Base-by-base conservation (phyloP, 2,888 invertebrate genomes). In the Theodoxus fluviatilis region DNA sequence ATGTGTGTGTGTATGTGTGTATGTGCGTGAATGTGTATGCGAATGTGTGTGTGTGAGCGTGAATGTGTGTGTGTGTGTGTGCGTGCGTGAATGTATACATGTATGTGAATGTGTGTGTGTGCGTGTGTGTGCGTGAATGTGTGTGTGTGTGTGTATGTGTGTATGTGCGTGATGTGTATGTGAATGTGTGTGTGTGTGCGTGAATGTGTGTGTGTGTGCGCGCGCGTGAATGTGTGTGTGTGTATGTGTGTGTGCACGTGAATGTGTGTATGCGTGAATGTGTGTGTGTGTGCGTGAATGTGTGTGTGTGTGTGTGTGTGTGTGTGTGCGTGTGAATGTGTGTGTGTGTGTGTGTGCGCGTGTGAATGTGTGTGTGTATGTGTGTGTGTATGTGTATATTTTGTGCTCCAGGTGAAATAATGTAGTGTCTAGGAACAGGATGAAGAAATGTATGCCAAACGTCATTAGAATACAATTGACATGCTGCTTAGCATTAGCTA, bases 281-380 rank as follows among this genome's bases (percentile, higher is more conserved):
- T 43, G 28, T 22, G 65, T 43, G 65, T 25, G 65, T 43, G 40
- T 40, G 65, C 31, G 47, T 28, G 65, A 28, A 31, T 61, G 61
- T 61, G 61, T 31, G 61, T 28, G 61, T 61, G 61, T 61, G 33
- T 31, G 61, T 61, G 25, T 15, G 61, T 61, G 33, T 31, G 61
- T 61, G 61, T 31, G 61, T 28, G 61, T 28, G 55, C 22, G 55
- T 55, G 63, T 63, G 63, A 37, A 38, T 63, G 63, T 63, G 63
- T 63, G 38, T 63, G 63, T 63, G 63, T 63, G 63, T 63, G 63
- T 63, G 63, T 63, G 63, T 63, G 63, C 38, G 63, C 38, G 37
- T 37, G 63, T 63, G 37, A 18, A n/a, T 63, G 25, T n/a, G n/a
- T n/a, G n/a, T n/a, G n/a, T n/a, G n/a, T n/a, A n/a, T n/a, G n/a